Evolutionary conservation across 2,888 invertebrate genomes (phyloP).

Genomic region (Plagodis dolabraria): DNA sequence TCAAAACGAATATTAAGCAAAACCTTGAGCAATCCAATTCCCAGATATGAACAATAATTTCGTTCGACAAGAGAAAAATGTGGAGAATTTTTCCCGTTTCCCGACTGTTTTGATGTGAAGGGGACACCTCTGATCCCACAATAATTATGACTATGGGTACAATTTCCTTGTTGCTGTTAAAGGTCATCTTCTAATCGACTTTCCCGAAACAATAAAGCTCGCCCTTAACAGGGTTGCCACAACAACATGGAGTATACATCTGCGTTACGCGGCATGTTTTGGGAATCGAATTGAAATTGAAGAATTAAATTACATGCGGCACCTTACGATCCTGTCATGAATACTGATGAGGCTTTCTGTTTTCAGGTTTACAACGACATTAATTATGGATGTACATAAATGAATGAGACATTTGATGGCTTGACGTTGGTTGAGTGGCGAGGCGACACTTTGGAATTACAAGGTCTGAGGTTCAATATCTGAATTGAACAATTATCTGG

Average conservation of each 20-base stretch:
- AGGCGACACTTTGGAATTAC: not conserved
- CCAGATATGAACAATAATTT: slow-evolving; percentile 20
- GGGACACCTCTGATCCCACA: slow-evolving; percentile 46
- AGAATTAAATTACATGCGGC: slow-evolving; percentile 18
- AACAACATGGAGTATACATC: slow-evolving; percentile 6
- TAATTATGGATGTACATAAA: not conserved
- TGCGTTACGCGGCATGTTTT: not conserved
- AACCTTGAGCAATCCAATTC: slow-evolving; percentile 17
- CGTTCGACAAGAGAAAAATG: slow-evolving; percentile 7
- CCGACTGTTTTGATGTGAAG: slow-evolving; percentile 23
- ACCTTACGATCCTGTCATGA: not conserved
- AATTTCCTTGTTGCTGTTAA: slow-evolving; percentile 38
- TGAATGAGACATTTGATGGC: not conserved
- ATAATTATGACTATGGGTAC: slow-evolving; percentile 43
- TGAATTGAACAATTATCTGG: too few relatives aligned
- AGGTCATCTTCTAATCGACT: slow-evolving; percentile 43
- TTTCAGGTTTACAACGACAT: slow-evolving; percentile 3
- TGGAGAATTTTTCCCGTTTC: slow-evolving; percentile 9
- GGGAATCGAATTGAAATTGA: slow-evolving; percentile 8
- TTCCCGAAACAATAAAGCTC: slow-evolving; percentile 35
- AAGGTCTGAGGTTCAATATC: not conserved
- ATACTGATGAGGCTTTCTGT: slow-evolving; percentile 14
- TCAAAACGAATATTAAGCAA: slow-evolving; percentile 17
- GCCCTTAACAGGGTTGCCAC: slow-evolving; percentile 30
- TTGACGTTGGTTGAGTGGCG: too few relatives aligned